Evolutionary conservation across 2,797 vertebrate genomes (phyloP).

Genomic region (Zenarchopterus dispar): DNA sequence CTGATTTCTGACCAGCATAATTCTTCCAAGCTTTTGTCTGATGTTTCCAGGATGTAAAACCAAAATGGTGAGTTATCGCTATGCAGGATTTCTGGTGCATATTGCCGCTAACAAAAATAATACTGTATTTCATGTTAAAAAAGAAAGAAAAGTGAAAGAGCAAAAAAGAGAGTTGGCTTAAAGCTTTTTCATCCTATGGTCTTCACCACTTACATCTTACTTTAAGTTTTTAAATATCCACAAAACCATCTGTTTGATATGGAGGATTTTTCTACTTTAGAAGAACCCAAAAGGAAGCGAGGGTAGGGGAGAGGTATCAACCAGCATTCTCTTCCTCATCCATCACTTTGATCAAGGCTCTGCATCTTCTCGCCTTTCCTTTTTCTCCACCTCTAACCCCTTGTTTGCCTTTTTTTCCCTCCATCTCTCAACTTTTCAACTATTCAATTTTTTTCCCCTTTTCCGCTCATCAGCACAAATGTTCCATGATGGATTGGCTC

Average conservation of each 20-base stretch:
- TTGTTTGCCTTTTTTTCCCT: constrained; percentile 23
- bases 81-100: constrained; percentile 26
- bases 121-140: not conserved
- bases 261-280: constrained; percentile 22
- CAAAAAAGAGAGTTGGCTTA: not conserved
- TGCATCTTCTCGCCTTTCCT: constrained; percentile 27
- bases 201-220: constrained; percentile 2
- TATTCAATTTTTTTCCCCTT: constrained; percentile 10
- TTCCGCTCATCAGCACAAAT: constrained; percentile 53
- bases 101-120: constrained; percentile 13
- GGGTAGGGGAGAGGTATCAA: constrained; percentile 32
- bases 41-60: constrained; percentile 38
- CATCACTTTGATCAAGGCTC: constrained; percentile 59
- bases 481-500: constrained; percentile 68
- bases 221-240: constrained; percentile 12
- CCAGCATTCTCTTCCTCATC: constrained; percentile 59
- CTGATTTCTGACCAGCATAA: constrained; percentile 68
- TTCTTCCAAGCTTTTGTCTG: constrained; percentile 49
- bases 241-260: constrained; percentile 14
- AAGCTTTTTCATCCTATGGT: not conserved
- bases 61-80: constrained; percentile 28
- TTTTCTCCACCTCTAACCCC: constrained; percentile 16
- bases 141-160: not conserved
- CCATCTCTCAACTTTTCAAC: constrained; percentile 9
- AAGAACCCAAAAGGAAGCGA: constrained; percentile 26